phyloP scores from a whole-genome alignment of 1,140 invertebrate genomes.

The silkworm (Bombyx mori) region DNA sequence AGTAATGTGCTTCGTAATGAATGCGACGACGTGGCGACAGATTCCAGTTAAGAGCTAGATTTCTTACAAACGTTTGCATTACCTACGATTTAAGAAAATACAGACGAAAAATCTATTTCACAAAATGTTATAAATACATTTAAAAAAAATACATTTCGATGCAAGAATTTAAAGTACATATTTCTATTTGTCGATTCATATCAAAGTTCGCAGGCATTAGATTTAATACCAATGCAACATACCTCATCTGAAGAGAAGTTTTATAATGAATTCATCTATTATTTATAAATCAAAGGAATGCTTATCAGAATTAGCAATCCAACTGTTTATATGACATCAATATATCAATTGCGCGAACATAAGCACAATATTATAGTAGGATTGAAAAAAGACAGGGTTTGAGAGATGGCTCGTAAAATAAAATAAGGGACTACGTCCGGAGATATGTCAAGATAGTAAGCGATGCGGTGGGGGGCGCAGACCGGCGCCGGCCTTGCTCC shows the following conservation, averaged over 20 bases:
- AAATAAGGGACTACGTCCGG: slow-evolving; percentile 60
- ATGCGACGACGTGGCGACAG: slow-evolving; percentile 19
- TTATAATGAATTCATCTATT: too few relatives aligned
- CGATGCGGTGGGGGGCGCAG: slow-evolving; percentile 43
- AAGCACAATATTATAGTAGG: slow-evolving; percentile 50
- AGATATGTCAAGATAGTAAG: slow-evolving; percentile 68
- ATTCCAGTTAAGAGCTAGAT: slow-evolving; percentile 19
- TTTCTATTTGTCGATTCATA: too few relatives aligned
- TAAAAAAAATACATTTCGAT: too few relatives aligned
- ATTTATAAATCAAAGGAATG: slow-evolving; percentile 22
- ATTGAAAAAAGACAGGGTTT: slow-evolving; percentile 35
- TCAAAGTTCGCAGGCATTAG: too few relatives aligned
- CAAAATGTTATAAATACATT: too few relatives aligned
- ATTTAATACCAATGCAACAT: too few relatives aligned
- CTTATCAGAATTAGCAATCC: slow-evolving; percentile 40
- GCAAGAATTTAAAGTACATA: too few relatives aligned
- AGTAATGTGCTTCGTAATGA: slow-evolving; percentile 51
- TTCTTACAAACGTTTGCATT: too few relatives aligned
- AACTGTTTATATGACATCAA: slow-evolving; percentile 36
- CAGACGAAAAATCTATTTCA: too few relatives aligned
- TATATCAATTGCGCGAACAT: slow-evolving; percentile 49
- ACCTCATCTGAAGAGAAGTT: too few relatives aligned
- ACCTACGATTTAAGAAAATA: too few relatives aligned
- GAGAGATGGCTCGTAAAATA: slow-evolving; percentile 65
- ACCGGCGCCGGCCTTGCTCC: slow-evolving; percentile 34